Evolutionary conservation across 1,140 invertebrate genomes (phyloP).

Genomic region (Adelges cooleyi): DNA sequence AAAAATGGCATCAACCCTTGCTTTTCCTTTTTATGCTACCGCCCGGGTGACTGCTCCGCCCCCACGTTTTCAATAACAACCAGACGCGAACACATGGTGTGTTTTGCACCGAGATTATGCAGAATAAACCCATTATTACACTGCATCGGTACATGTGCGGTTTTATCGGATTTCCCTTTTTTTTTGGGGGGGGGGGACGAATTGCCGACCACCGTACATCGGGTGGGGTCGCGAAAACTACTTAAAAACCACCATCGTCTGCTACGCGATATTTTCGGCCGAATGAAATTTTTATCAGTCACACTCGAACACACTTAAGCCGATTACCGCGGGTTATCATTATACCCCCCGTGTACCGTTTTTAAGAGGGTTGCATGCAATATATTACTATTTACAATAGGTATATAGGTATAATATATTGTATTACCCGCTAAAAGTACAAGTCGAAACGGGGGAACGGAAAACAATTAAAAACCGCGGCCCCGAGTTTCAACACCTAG

Average conservation of each 20-base stretch:
- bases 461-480: too few relatives aligned
- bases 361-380: too few relatives aligned
- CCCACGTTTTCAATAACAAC: slow-evolving; percentile 8
- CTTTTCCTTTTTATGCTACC: background rate
- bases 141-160: background rate
- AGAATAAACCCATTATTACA: slow-evolving; percentile 24
- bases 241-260: background rate
- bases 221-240: background rate
- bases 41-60: background rate
- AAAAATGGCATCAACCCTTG: background rate
- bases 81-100: background rate
- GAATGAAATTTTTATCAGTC: background rate
- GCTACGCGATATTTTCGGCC: too few relatives aligned
- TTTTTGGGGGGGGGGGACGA: background rate
- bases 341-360: too few relatives aligned
- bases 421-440: too few relatives aligned
- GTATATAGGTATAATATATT: too few relatives aligned
- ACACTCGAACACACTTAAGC: slow-evolving; percentile 18
- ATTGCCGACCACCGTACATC: background rate
- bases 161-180: background rate
- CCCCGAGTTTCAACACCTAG: too few relatives aligned
- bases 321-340: background rate
- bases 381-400: too few relatives aligned
- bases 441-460: too few relatives aligned
- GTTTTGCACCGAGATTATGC: slow-evolving; percentile 8